These are phyloP conservation scores for Bombus confusus DNA, from an alignment of 1,140 invertebrate species.

Conservation along the genomic window DNA sequence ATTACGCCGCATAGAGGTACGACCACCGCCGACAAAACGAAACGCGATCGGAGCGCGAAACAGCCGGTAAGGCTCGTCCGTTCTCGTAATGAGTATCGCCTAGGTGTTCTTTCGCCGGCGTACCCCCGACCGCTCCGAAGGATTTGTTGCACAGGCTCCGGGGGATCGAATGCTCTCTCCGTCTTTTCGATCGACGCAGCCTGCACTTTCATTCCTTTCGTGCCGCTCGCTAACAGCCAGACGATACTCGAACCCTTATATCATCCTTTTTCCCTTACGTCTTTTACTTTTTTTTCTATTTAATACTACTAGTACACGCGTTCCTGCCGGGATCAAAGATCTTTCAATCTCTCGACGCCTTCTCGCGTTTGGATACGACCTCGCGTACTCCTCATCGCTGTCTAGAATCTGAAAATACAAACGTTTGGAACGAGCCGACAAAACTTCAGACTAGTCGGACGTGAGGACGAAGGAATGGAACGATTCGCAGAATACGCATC, in stretches of 20 bases:
- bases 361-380: background rate
- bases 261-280: background rate
- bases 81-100: conserved; percentile 75
- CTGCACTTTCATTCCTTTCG: conserved; percentile 29
- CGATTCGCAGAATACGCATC: background rate
- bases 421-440: background rate
- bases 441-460: background rate
- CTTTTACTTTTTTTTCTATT: background rate
- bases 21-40: conserved; percentile 78
- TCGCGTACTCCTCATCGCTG: background rate
- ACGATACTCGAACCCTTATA: conserved; percentile 13
- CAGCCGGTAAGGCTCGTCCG: conserved; percentile 59
- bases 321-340: background rate
- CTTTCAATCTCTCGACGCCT: background rate
- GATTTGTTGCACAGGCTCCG: conserved; percentile 40
- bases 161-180: conserved; percentile 23
- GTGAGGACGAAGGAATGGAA: background rate
- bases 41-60: conserved; percentile 70
- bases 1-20: conserved; percentile 74
- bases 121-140: background rate
- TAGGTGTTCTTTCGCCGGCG: conserved; percentile 48
- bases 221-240: conserved; percentile 2
- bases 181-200: conserved; percentile 25
- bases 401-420: background rate
- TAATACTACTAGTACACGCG: background rate